Conservation (phyloP, 2,888 invertebrate genomes). For the Himalopsyche japonica region DNA sequence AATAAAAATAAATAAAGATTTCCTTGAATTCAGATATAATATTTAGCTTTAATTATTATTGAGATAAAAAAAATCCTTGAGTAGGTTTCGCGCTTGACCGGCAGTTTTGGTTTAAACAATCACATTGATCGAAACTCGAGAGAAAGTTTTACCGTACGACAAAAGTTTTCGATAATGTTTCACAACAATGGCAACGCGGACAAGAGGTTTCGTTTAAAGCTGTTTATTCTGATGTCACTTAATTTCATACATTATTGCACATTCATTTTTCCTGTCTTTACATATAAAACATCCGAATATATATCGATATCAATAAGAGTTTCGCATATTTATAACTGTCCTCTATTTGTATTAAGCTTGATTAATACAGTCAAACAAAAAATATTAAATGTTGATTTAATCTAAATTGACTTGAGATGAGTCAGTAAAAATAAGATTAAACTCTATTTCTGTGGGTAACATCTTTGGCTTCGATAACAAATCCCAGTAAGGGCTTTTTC, state of each 20-base stretch:
- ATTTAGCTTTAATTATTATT: neutral
- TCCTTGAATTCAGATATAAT: neutral
- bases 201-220: neutral
- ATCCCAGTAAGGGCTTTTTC: no score
- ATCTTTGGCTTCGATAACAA: no score
- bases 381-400: no score
- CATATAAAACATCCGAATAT: no score
- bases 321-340: no score
- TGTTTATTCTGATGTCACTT: neutral
- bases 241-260: neutral
- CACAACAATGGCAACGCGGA: neutral
- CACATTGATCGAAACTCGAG: neutral
- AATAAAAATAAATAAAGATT: neutral
- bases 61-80: neutral
- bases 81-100: neutral
- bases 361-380: no score
- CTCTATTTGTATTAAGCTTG: no score
- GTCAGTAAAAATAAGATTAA: no score
- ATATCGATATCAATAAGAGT: no score
- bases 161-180: neutral
- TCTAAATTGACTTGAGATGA: no score
- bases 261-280: neutral
- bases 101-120: neutral
- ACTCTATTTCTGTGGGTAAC: no score
- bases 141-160: constrained; percentile 4